A percentile compares a stretch with the other conserved stretches of the same genome.
phyloP scores from a whole-genome alignment of 2,113 vertebrate genomes.

The Toxotes jaculatrix region DNA sequence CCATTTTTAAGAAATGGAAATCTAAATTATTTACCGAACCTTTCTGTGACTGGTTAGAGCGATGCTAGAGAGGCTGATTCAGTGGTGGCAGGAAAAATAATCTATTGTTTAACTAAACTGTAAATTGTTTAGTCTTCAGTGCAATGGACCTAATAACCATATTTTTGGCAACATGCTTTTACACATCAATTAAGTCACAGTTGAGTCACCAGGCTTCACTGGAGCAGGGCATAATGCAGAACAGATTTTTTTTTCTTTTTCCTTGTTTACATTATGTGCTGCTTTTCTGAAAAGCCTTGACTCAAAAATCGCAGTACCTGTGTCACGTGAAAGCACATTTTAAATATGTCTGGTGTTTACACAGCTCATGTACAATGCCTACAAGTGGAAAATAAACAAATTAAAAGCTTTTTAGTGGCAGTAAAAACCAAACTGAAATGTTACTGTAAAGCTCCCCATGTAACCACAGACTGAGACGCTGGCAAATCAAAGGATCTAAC shows the following conservation, averaged over 20 bases:
- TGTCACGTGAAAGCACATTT: not conserved
- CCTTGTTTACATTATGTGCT: not conserved
- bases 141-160: not conserved
- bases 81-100: constrained; percentile 2
- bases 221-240: not conserved
- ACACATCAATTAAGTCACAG: not conserved
- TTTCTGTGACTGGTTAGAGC: not conserved
- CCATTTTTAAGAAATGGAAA: not conserved
- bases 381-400: not conserved
- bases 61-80: not conserved
- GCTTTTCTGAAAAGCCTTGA: not conserved
- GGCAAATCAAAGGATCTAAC: not conserved
- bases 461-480: not conserved
- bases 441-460: not conserved
- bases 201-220: not conserved
- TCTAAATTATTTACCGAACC: not conserved
- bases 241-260: not conserved
- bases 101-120: constrained; percentile 8
- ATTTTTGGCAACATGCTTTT: not conserved
- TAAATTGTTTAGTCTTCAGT: constrained; percentile 21
- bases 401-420: not conserved
- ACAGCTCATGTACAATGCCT: not conserved
- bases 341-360: not conserved
- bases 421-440: not conserved
- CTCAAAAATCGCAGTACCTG: not conserved